A percentile compares a stretch with the other conserved stretches of the same genome.
Conservation (phyloP, 2,113 vertebrate species). For the Mus spicilegus region DNA sequence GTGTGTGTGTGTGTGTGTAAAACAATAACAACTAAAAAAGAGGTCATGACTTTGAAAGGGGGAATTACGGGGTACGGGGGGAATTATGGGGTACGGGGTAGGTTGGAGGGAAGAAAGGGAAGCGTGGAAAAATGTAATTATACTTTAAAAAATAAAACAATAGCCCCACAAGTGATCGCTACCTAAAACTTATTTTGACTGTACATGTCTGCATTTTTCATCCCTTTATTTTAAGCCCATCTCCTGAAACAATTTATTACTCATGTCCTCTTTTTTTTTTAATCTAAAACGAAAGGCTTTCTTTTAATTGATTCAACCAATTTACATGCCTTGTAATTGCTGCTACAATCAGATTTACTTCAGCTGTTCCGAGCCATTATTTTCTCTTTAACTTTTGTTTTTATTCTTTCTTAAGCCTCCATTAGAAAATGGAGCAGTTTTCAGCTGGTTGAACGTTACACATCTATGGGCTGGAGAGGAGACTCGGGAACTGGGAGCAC, state of each 20-base stretch:
- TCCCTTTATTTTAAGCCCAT: neutral
- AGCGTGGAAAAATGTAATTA: neutral
- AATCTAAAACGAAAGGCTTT: neutral
- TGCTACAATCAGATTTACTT: neutral
- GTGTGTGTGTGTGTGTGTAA: neutral
- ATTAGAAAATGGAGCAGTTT: constrained; percentile 3
- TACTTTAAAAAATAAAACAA: neutral
- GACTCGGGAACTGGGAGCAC: neutral
- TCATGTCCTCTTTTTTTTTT: neutral
- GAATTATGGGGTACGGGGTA: too few relatives aligned
- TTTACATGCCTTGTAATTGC: constrained; percentile 12
- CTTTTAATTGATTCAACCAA: constrained; percentile 40
- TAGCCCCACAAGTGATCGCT: neutral
- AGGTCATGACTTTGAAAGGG: neutral
- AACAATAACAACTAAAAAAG: neutral
- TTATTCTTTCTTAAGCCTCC: neutral
- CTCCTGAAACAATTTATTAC: constrained; percentile 12
- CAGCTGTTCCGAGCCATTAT: neutral
- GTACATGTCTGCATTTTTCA: neutral
- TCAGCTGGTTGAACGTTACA: neutral
- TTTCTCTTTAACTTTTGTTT: neutral
- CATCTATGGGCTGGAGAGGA: neutral
- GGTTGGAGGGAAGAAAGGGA: neutral
- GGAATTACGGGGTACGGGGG: too few relatives aligned
- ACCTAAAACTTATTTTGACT: neutral